phyloP scores from a whole-genome alignment of 2,797 vertebrate species.

The Podarcis lilfordi region DNA sequence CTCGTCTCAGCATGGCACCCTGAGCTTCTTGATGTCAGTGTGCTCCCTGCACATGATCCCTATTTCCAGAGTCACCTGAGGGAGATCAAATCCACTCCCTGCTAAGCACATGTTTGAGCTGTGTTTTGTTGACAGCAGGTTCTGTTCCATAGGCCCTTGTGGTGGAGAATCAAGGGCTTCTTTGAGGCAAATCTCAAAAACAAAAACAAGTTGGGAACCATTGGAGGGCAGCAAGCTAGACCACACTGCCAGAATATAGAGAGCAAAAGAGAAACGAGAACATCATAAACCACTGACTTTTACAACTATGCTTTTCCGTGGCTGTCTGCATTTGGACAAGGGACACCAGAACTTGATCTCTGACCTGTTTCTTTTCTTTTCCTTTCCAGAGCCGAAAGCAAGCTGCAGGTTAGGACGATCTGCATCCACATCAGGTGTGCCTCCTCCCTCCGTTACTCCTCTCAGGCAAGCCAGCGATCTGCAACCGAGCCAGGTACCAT shows the following conservation, averaged over 20 bases:
- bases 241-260: background rate
- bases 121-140: background rate
- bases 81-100: no score
- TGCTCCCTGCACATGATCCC: no score
- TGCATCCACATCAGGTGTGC: constrained; percentile 88
- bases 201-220: background rate
- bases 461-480: constrained; percentile 88
- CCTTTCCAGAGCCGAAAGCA: constrained; percentile 84
- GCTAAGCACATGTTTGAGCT: no score
- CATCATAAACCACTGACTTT: background rate
- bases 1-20: no score
- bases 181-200: background rate
- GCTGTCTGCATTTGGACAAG: rapidly evolving
- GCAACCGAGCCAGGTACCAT: constrained; percentile 90
- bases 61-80: no score
- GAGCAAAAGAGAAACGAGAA: background rate
- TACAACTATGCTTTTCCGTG: background rate
- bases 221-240: background rate
- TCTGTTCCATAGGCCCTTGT: background rate
- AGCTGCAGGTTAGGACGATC: constrained; percentile 88
- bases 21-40: no score
- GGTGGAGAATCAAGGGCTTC: background rate
- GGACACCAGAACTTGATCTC: background rate
- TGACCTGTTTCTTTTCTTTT: constrained; percentile 14
- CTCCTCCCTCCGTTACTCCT: constrained; percentile 88